Evolutionary conservation across 2,797 vertebrate genomes (phyloP).

Genomic region (Neosilurus mollespiculum): DNA sequence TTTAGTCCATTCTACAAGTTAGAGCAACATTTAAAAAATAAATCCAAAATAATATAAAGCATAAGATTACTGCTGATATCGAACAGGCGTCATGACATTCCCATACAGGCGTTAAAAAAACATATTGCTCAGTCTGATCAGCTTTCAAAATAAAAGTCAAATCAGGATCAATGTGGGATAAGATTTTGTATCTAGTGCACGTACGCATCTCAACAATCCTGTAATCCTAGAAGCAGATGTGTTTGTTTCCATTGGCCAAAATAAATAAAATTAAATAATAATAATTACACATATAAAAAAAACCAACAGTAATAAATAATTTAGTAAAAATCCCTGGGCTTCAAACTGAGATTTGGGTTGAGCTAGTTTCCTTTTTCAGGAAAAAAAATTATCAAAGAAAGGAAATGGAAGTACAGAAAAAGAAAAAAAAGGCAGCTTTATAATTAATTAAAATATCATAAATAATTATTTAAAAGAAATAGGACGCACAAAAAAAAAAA

Average conservation of each 20-base stretch:
- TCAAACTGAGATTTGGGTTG: slow-evolving; percentile 39
- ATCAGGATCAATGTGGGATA: slow-evolving; percentile 53
- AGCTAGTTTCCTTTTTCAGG: neutral
- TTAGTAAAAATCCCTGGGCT: slow-evolving; percentile 35
- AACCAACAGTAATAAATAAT: slow-evolving; percentile 39
- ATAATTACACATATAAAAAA: neutral
- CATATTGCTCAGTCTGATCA: slow-evolving; percentile 71
- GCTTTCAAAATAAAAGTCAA: slow-evolving; percentile 54
- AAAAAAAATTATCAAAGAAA: neutral
- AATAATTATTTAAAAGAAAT: neutral
- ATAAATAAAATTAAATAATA: slow-evolving; percentile 19
- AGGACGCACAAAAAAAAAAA: neutral
- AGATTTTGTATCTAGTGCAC: neutral
- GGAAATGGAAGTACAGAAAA: neutral
- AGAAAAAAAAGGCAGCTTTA: neutral
- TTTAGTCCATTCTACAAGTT: slow-evolving; percentile 12
- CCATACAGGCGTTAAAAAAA: slow-evolving; percentile 51
- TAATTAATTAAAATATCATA: neutral
- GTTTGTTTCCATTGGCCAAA: neutral
- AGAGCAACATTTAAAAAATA: slow-evolving; percentile 47
- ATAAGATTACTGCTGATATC: slow-evolving; percentile 47
- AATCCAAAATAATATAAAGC: neutral
- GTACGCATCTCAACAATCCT: slow-evolving; percentile 25
- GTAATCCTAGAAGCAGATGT: slow-evolving; percentile 15
- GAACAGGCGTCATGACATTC: slow-evolving; percentile 46